A percentile compares a stretch with the other conserved stretches of the same genome.
Evolutionary conservation across 2,888 invertebrate species (phyloP).

Genomic region (Idaea biselata): DNA sequence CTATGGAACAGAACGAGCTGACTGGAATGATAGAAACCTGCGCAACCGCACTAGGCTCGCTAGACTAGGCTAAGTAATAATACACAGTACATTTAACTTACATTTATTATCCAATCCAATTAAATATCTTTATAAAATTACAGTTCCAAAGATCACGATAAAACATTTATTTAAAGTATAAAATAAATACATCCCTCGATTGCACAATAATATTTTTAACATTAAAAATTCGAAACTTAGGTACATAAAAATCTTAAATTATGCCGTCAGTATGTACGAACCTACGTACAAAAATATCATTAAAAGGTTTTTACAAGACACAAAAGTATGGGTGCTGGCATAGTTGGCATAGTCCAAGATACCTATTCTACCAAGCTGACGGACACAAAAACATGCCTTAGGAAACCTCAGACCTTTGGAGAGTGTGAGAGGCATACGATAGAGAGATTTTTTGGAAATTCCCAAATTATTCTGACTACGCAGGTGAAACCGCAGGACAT

Average conservation of each 20-base stretch:
- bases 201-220: background rate
- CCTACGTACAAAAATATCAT: too few relatives aligned
- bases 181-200: constrained; percentile 14
- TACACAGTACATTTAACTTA: constrained; percentile 7
- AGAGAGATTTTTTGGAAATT: too few relatives aligned
- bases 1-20: too few relatives aligned
- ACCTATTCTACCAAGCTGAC: background rate
- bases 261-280: constrained; percentile 8
- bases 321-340: background rate
- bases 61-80: background rate
- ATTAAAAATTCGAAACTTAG: constrained; percentile 8
- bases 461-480: too few relatives aligned
- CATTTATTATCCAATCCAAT: constrained; percentile 16
- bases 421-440: too few relatives aligned
- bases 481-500: too few relatives aligned
- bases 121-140: constrained; percentile 25
- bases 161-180: constrained; percentile 7
- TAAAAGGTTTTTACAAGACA: too few relatives aligned
- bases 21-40: too few relatives aligned
- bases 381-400: background rate
- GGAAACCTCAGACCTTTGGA: too few relatives aligned
- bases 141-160: constrained; percentile 22
- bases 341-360: background rate
- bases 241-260: constrained; percentile 7
- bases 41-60: too few relatives aligned